Evolutionary conservation across 2,113 vertebrate genomes (phyloP).

Genomic region (Myotis brandtii): DNA sequence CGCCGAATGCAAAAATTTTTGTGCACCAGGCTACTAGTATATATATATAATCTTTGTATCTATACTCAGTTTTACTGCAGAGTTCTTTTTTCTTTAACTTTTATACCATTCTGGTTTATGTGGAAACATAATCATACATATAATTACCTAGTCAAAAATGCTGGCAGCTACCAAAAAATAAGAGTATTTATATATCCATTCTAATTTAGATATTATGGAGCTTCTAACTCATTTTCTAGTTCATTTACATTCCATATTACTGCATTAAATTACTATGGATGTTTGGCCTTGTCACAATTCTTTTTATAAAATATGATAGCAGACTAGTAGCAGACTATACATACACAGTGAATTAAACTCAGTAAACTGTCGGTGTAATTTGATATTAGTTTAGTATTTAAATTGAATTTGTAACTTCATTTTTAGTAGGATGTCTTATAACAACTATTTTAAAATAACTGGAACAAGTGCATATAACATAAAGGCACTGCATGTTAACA

Average conservation of each 20-base stretch:
- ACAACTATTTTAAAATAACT: neutral
- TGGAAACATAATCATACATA: neutral
- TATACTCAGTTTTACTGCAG: neutral
- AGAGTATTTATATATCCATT: neutral
- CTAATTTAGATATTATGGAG: neutral
- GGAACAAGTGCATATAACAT: neutral
- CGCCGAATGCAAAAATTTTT: no score
- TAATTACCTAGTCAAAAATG: slow-evolving; percentile 27
- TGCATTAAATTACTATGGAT: neutral
- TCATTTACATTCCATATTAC: neutral
- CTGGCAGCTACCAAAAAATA: slow-evolving; percentile 10
- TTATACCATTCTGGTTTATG: neutral
- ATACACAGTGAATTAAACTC: neutral
- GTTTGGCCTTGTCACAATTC: slow-evolving; percentile 30
- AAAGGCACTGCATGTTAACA: neutral
- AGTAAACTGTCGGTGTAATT: slow-evolving; percentile 18
- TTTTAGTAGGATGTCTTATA: neutral
- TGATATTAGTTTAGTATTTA: neutral
- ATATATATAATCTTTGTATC: neutral
- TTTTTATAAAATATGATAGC: neutral
- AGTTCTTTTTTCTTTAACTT: neutral
- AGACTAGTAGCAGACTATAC: neutral
- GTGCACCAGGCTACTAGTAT: no score
- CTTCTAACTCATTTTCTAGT: slow-evolving; percentile 30
- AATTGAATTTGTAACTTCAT: slow-evolving; percentile 21